Conservation (phyloP, 2,113 vertebrate genomes). For the Zeus faber region DNA sequence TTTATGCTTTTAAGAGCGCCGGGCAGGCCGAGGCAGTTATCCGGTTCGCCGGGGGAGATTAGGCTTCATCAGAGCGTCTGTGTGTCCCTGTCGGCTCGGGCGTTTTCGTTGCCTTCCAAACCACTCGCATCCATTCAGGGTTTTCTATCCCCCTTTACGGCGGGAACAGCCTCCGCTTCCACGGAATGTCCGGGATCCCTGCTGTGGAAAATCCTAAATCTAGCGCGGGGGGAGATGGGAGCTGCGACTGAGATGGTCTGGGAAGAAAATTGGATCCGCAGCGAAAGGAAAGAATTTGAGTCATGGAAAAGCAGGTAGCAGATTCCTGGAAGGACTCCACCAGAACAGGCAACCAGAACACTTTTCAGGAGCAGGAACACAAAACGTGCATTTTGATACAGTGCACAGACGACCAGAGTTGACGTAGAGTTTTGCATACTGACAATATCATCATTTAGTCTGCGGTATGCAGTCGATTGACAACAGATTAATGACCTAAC, state of each 20-base stretch:
- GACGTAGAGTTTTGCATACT: no score
- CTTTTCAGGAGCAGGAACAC: slow-evolving; percentile 23
- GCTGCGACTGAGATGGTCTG: slow-evolving; percentile 30
- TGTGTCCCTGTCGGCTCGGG: not conserved
- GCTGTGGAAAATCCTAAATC: slow-evolving; percentile 14
- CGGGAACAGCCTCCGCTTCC: not conserved
- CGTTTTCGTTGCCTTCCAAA: not conserved
- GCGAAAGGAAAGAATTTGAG: slow-evolving; percentile 33
- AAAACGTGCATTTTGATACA: slow-evolving; percentile 20
- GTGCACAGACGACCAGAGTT: no score
- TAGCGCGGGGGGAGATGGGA: slow-evolving; percentile 8
- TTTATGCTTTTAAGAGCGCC: not conserved
- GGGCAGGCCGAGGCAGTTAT: not conserved
- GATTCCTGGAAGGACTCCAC: slow-evolving; percentile 35
- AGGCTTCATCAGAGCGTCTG: not conserved
- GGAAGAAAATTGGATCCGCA: slow-evolving; percentile 25
- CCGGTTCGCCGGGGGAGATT: not conserved
- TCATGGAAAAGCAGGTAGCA: slow-evolving; percentile 36
- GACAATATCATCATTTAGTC: no score
- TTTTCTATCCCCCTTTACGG: slow-evolving; percentile 6
- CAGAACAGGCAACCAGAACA: slow-evolving; percentile 3
- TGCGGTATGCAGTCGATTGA: no score
- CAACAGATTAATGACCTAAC: no score
- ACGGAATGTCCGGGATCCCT: not conserved
- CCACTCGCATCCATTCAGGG: not conserved